These are phyloP conservation scores for Lateolabrax maculatus DNA, from an alignment of 2,797 vertebrate genomes.

Conservation along the genomic window DNA sequence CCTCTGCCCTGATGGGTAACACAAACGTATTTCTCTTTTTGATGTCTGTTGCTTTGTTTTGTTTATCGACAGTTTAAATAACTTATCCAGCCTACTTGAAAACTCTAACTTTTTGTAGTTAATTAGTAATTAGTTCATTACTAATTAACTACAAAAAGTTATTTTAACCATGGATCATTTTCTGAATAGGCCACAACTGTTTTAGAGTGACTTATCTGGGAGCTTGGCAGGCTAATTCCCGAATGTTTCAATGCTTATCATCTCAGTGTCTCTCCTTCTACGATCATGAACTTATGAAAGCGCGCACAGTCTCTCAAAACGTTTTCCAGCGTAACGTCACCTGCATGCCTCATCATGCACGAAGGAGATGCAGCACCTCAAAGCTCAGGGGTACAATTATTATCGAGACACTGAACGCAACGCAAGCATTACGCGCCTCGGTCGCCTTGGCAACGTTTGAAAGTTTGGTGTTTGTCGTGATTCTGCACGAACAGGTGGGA, in stretches of 20 bases:
- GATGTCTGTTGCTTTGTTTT: not conserved
- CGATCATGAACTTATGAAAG: not conserved
- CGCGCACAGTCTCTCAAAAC: not conserved
- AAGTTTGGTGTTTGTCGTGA: conserved; percentile 26
- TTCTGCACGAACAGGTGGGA: conserved; percentile 37
- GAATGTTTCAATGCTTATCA: not conserved
- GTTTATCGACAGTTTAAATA: not conserved
- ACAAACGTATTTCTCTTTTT: not conserved
- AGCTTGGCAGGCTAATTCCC: not conserved
- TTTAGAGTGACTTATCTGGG: not conserved
- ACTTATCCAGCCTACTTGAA: not conserved
- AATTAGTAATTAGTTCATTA: too few relatives aligned
- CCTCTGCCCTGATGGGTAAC: not conserved
- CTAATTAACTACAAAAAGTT: too few relatives aligned
- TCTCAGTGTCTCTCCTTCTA: not conserved
- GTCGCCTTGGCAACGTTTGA: conserved; percentile 50
- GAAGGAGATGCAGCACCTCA: not conserved
- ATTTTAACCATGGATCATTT: not conserved
- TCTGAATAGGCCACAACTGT: not conserved
- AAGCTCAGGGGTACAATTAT: conserved; percentile 45
- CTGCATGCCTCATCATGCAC: not conserved
- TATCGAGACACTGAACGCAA: conserved; percentile 57
- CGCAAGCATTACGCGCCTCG: conserved; percentile 32
- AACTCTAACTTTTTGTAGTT: too few relatives aligned
- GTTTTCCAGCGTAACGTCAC: not conserved